A percentile compares a stretch with the other conserved stretches of the same genome.
Evolutionary conservation across 2,113 vertebrate species (phyloP).

Genomic region (Heterotilapia buettikoferi): DNA sequence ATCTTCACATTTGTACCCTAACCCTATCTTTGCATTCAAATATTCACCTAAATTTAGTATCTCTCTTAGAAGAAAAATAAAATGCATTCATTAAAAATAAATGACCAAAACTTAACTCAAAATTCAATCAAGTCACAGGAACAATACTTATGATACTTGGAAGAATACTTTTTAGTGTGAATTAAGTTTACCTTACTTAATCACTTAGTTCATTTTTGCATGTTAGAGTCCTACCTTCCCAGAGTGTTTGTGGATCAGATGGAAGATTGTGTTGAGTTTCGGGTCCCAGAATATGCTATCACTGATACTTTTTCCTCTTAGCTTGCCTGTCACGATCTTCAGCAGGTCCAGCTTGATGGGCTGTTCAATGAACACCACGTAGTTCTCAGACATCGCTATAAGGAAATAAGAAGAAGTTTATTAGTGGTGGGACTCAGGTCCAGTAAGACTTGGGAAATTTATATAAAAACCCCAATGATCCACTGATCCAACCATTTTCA

Average conservation of each 20-base stretch:
- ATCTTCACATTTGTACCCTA: background rate
- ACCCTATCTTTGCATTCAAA: background rate
- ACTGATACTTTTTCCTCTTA: conserved; percentile 70
- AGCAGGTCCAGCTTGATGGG: conserved; percentile 82
- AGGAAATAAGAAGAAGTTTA: background rate
- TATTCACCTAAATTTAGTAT: background rate
- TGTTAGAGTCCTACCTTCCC: conserved; percentile 70
- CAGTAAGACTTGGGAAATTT: background rate
- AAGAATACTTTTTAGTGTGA: background rate
- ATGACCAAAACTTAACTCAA: background rate
- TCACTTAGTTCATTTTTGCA: background rate
- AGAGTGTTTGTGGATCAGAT: conserved; percentile 80
- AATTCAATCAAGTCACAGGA: background rate
- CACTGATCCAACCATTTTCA: background rate
- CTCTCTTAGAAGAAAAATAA: background rate
- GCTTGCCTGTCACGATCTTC: conserved; percentile 75
- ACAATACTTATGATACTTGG: background rate
- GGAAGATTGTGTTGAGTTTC: conserved; percentile 75
- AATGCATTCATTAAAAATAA: background rate
- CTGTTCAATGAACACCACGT: conserved; percentile 87
- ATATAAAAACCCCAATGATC: background rate
- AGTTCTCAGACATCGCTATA: conserved; percentile 67
- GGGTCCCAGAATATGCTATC: conserved; percentile 81
- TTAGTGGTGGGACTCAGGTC: background rate
- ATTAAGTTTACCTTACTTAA: background rate